Evolutionary conservation across 2,797 vertebrate species (phyloP), one percentile per base, ranked within the genome.

Genomic region (Geotrypetes seraphini): DNA sequence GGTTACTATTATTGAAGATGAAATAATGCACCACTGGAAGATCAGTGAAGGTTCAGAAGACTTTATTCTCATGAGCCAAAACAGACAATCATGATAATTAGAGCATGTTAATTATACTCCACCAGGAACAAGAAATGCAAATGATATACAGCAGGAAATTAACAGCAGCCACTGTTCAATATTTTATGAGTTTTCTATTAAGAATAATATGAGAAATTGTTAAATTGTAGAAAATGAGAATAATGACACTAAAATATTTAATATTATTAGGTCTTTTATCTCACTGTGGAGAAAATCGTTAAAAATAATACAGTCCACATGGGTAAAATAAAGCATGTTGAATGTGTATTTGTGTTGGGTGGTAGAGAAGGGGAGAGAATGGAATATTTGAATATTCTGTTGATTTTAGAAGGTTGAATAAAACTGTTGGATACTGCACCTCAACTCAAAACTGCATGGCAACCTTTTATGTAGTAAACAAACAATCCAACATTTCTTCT

Each of bases 181-280:
- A 85, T 73, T 85, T 79, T 79, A 82, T 86, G 81, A 80, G 78
- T 79, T 74, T 68, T 76, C 63, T 66, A 84, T 85, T 83, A 87
- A 79, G 65, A 71, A 69, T 74, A 77, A 78, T 81, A 81, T 57
- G 59, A 78, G 47, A 71, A 78, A 62, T 74, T 78, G 66, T 79
- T 82, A 77, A 84, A 84, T 82, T 76, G 78, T 71, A 71, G 68
- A 74, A 78, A 83, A 81, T 75, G 54, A 63, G 66, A 74, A 72
- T 75, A 81, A 76, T 66, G 64, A 73, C 62, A 52, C 21, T 57
- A 33, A 62, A 72, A 69, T 80, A 71, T 77, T 75, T 76, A 74
- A 71, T 54, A 55, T 61, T 8, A 25, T 67, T 58, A 30, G 6
- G 14, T 63, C 71, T 76, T n/a, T 47, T 10, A 28, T 21, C 45